Evolutionary conservation across 2,113 vertebrate genomes (phyloP).

Genomic region (Antechinus flavipes): DNA sequence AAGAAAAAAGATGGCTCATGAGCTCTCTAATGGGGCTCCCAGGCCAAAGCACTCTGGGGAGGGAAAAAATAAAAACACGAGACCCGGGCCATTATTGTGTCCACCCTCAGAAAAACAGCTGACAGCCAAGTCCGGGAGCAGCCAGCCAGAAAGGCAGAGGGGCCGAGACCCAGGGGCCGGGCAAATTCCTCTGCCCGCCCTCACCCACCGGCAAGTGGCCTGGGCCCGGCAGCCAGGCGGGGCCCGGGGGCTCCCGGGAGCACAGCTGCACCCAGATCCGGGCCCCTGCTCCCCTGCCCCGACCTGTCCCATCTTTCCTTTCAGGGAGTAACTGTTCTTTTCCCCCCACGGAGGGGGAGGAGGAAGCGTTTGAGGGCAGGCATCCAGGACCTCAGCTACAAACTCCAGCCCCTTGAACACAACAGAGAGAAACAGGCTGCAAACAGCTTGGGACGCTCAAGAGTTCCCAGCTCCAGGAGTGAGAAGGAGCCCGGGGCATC

Average conservation of each 20-base stretch:
- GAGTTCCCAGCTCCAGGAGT: not conserved
- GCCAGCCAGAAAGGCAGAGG: slow-evolving; percentile 72
- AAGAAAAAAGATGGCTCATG: not conserved
- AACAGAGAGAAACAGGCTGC: not conserved
- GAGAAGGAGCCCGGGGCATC: not conserved
- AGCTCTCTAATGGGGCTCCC: not conserved
- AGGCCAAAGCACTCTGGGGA: slow-evolving; percentile 50
- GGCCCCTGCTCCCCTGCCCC: too few relatives aligned
- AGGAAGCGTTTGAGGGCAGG: not conserved
- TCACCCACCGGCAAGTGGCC: slow-evolving; percentile 15
- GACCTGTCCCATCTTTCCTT: not conserved
- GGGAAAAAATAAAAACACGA: slow-evolving; percentile 70
- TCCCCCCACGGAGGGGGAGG: not conserved
- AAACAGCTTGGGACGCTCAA: not conserved
- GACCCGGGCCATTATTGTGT: slow-evolving; percentile 32
- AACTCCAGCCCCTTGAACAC: not conserved
- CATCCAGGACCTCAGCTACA: not conserved
- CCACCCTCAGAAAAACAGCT: slow-evolving; percentile 73
- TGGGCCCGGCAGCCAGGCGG: not conserved
- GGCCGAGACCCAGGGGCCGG: slow-evolving; percentile 45
- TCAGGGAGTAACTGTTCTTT: not conserved
- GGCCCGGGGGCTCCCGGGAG: not conserved
- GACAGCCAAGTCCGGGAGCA: slow-evolving; percentile 55
- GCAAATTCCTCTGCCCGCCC: slow-evolving; percentile 71
- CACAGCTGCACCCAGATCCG: not conserved